A percentile compares a stretch with the other conserved stretches of the same genome.
Conservation (phyloP, 2,797 vertebrate species). For the Hemitrygon akajei region DNA sequence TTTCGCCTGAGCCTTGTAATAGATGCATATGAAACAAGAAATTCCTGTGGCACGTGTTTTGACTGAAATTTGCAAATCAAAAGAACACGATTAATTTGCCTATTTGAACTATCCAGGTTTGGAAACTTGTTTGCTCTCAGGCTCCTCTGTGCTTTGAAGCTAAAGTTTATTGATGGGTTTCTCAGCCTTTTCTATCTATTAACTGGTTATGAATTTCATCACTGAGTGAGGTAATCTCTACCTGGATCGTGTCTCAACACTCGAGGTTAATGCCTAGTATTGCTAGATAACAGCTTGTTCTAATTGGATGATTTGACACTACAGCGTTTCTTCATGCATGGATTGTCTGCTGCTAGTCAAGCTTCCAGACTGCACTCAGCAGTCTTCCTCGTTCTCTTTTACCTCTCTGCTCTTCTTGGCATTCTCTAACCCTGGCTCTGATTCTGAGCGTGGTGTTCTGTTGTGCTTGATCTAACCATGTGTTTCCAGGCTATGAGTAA, state of each 20-base stretch:
- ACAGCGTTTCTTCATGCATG: conserved; percentile 51
- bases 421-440: conserved; percentile 74
- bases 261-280: conserved; percentile 40
- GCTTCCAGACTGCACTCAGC: conserved; percentile 65
- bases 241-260: neutral
- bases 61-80: neutral
- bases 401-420: conserved; percentile 64
- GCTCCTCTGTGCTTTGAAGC: neutral
- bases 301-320: conserved; percentile 25
- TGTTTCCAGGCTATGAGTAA: conserved; percentile 94
- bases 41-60: no score
- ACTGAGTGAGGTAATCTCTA: conserved; percentile 40
- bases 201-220: conserved; percentile 50
- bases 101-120: neutral
- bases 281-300: conserved; percentile 26
- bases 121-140: neutral
- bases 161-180: neutral
- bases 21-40: neutral
- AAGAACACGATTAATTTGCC: neutral
- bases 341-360: conserved; percentile 57
- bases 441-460: conserved; percentile 89
- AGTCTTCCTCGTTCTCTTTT: conserved; percentile 53
- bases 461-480: conserved; percentile 99
- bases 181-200: conserved; percentile 40
- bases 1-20: neutral